Evolutionary conservation across 2,113 vertebrate genomes (phyloP).

Genomic region (Thamnaconus septentrionalis): DNA sequence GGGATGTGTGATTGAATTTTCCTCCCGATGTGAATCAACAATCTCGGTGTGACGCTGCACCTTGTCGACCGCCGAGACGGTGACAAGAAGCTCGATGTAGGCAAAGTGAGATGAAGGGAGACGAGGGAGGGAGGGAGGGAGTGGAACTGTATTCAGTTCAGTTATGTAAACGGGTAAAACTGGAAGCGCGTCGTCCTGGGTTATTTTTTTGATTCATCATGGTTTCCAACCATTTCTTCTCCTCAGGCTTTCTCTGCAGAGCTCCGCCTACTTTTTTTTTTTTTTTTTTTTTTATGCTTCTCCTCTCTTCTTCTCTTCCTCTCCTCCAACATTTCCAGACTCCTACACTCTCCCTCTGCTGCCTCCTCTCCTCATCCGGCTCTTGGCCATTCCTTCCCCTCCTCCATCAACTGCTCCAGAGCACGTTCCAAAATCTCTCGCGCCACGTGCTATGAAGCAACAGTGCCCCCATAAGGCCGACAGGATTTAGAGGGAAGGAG

Average conservation of each 20-base stretch:
- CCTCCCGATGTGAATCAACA: no score
- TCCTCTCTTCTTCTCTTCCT: constrained; percentile 24
- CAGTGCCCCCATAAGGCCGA: constrained; percentile 74
- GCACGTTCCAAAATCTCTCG: constrained; percentile 46
- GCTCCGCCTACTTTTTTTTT: constrained; percentile 56
- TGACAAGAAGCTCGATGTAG: no score
- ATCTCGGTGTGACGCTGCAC: no score
- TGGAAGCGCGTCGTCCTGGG: no score
- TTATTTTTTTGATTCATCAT: no score
- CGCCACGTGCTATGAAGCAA: constrained; percentile 60
- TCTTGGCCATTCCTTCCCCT: constrained; percentile 23
- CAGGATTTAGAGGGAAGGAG: neutral
- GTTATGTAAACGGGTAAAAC: no score
- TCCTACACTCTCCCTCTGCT: constrained; percentile 38
- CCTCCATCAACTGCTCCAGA: constrained; percentile 40
- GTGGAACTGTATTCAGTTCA: no score
- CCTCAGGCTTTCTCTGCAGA: neutral
- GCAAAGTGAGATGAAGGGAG: no score
- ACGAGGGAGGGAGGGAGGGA: no score
- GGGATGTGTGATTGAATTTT: no score
- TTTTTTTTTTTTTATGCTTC: constrained; percentile 33
- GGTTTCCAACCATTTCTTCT: no score
- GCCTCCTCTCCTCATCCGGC: constrained; percentile 39
- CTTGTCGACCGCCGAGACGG: no score
- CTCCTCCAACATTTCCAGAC: constrained; percentile 47